Percentiles rank a stretch among this genome's conserved stretches.
These are phyloP conservation scores for Drosophila biarmipes DNA, from an alignment of 1,140 invertebrate species.

Conservation along the genomic window DNA sequence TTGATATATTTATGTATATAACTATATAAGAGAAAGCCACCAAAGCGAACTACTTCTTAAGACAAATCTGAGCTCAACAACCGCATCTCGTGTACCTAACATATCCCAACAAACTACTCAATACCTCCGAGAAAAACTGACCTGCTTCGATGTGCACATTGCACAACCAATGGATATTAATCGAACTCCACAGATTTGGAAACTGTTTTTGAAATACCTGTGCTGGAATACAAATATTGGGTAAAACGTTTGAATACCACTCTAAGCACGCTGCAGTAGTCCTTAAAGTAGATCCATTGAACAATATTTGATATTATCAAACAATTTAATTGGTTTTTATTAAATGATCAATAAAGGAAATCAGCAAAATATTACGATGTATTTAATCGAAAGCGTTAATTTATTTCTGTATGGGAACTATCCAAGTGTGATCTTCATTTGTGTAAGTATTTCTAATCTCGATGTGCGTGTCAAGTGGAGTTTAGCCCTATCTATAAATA, in stretches of 20 bases:
- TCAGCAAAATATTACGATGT: constrained; percentile 23
- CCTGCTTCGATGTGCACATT: constrained; percentile 29
- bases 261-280: constrained; percentile 14
- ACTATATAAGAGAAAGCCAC: constrained; percentile 45
- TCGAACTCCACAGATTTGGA: constrained; percentile 23
- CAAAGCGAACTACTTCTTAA: constrained; percentile 34
- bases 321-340: constrained; percentile 11
- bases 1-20: constrained; percentile 52
- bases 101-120: constrained; percentile 63
- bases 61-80: constrained; percentile 22
- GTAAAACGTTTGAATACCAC: constrained; percentile 6
- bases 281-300: constrained; percentile 34
- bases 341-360: constrained; percentile 32
- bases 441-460: not conserved
- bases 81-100: constrained; percentile 29
- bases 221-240: constrained; percentile 27
- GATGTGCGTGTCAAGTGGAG: not conserved
- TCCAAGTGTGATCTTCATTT: not conserved
- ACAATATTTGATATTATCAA: constrained; percentile 50
- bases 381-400: not conserved
- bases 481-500: not conserved
- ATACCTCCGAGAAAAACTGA: constrained; percentile 62
- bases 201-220: constrained; percentile 17
- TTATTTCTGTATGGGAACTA: not conserved
- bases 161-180: constrained; percentile 22